Evolutionary conservation across 2,888 invertebrate genomes (phyloP), one percentile per base, ranked within the genome.

Genomic region (Phortica magna): DNA sequence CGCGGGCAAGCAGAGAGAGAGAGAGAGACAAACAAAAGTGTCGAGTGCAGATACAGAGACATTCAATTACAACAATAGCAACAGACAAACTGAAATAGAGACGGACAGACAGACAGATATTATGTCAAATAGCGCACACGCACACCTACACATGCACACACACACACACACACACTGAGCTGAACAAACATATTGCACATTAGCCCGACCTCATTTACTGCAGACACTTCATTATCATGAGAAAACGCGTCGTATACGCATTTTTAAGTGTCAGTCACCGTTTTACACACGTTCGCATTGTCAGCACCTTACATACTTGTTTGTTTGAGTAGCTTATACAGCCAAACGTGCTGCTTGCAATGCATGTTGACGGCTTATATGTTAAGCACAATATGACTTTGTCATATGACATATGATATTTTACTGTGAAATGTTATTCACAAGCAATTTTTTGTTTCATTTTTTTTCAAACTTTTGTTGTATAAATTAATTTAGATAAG

Each of bases 21-120:
- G 5, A 4, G 31, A 31, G 31, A 4, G 31, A 4, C 31, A 31
- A 31, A 4, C 31, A 31, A 31, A 31, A 31, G 31, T 31, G 31
- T 31, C 48, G 48, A 48, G 48, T 14, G 48, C 48, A 48, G 48
- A 31, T 4, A 17, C 17, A n/a, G 10, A 61, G 61, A 22, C 61
- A 61, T 61, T 55, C 17, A 55, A 55, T 55, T 55, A 55, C 55
- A 55, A 61, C 61, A 19, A 19, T 10, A 17, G 17, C 59, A 59
- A 78, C 78, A 79, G 73, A 78, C 70, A 78, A 78, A 76, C 73
- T 72, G 14, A 9, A 48, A 48, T 14, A 48, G 14, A 9, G 48
- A 14, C 5, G 7, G 48, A 12, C 14, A 70, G 48, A 74, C 76
- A 71, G 17, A 42, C 65, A 65, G 48, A 64, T 7, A 22, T 31